Evolutionary conservation across 92 coral and sea anemone species (phyloP), one percentile per base, ranked within the genome.

Genomic region (Palythoa heliodiscus): DNA sequence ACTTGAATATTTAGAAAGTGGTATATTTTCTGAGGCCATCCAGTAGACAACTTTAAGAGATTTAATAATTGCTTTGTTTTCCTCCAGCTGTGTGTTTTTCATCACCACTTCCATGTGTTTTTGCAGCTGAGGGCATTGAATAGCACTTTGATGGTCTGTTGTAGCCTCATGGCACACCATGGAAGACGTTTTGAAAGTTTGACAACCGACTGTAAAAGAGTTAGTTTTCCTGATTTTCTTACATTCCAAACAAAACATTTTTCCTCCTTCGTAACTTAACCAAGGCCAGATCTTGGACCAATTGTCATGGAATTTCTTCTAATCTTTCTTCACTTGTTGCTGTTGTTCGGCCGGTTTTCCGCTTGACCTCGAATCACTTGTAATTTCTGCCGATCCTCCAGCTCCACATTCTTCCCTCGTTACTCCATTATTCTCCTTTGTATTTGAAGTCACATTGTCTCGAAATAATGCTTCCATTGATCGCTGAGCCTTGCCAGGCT

Each of bases 221-320:
- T 57, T 57, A 57, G 7, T 57, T 57, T 80, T 86, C 22, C 87
- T 68, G 7, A 73, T 60, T 76, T 86, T 82, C 14, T 81, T 19
- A 52, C 87, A 89, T 12, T 69, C 68, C 39, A 63, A 85, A 61
- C 89, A 87, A 38, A 67, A 83, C 86, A 90, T 87, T 71, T 77
- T 83, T 13, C 69, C 88, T n/a, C 67, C 52, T 12, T 83, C 88
- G 22, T 29, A 87, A 39, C 40, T 22, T 7, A 90, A 75, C 88
- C 90, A 90, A 11, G 86, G 82, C 90, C 83, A 90, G 54, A 82
- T 52, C 35, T 76, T 90, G 12, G 79, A 61, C 92, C 92, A 86
- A 11, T 35, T 86, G 1, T 2, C 38, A 22, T 89, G 86, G 71
- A 77, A 89, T 52, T 77, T 83, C 52, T 79, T 43, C 7, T 22